Evolutionary conservation across 1,140 invertebrate species (phyloP), one percentile per base, ranked within the genome.

Genomic region (Pentalonia nigronervosa): DNA sequence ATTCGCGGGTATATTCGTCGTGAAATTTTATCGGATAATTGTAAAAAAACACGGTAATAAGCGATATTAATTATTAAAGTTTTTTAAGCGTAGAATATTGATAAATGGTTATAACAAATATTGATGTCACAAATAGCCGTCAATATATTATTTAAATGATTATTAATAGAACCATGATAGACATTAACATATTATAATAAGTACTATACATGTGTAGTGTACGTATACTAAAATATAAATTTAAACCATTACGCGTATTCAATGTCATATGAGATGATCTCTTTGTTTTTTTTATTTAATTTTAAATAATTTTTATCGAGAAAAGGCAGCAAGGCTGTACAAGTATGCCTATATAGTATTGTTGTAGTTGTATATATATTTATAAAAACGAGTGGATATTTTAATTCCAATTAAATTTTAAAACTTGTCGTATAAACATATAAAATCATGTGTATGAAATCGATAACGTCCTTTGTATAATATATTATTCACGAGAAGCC

Each of bases 401-500:
- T 90, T 30, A 67, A 41, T 45, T 14, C 23, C 53, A 30, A 36
- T 47, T 90, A 60, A 41, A 60, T 90, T 90, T 90, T 21, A 67
- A 30, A 67, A 90, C 89, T 67, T 67, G 89, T 67, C 53, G 25
- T 67, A 60, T 60, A 3, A 60, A 90, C 53, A n/a, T n/a, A 60
- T 87, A 87, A 47, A 87, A 30, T 47, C 47, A 14, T 48, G 45
- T 56, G 53, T 60, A 30, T 60, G 36, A 67, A 60, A 89, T 89
- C 87, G 87, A 89, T 89, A 90, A 90, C 50, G 30, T 90, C 30
- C 89, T 90, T 45, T 60, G 89, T 90, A 47, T 36, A 83, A 91
- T 91, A 50, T 91, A 91, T 91, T 91, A 91, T 91, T 91, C 45
- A 91, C 60, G 56, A 76, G 41, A 91, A 83, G n/a, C 67, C 45